phyloP scores from a whole-genome alignment of 2,797 vertebrate species.

The Acipenser ruthenus region DNA sequence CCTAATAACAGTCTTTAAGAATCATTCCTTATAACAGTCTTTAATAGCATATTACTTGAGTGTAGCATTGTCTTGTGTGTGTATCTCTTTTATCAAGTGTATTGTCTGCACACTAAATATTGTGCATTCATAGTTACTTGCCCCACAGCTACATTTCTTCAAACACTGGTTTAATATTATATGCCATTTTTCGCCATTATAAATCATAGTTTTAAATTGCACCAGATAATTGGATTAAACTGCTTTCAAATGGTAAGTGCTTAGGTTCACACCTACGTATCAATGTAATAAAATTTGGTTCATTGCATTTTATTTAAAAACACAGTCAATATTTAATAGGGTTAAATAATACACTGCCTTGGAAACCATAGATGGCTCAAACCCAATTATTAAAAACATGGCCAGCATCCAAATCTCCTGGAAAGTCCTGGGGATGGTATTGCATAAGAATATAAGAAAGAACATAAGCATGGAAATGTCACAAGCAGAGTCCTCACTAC shows the following conservation, averaged over 20 bases:
- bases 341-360: conserved; percentile 37
- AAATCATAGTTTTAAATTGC: neutral
- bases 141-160: no score
- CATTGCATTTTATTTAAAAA: conserved; percentile 29
- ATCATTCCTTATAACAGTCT: no score
- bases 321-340: conserved; percentile 33
- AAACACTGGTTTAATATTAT: no score
- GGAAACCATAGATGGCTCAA: conserved; percentile 42
- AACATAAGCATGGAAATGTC: no score
- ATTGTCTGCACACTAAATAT: no score
- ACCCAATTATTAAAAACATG: conserved; percentile 48
- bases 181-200: neutral
- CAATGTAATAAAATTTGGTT: conserved; percentile 19
- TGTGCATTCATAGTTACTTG: no score
- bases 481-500: no score
- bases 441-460: neutral
- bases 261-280: neutral
- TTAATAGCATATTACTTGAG: no score
- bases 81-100: no score
- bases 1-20: no score
- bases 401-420: conserved; percentile 38
- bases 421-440: conserved; percentile 15
- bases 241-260: conserved; percentile 6
- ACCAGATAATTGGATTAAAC: conserved; percentile 5
- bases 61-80: no score